Base-by-base conservation (phyloP, 2,888 invertebrate genomes). In the Sepioteuthis lessoniana region DNA sequence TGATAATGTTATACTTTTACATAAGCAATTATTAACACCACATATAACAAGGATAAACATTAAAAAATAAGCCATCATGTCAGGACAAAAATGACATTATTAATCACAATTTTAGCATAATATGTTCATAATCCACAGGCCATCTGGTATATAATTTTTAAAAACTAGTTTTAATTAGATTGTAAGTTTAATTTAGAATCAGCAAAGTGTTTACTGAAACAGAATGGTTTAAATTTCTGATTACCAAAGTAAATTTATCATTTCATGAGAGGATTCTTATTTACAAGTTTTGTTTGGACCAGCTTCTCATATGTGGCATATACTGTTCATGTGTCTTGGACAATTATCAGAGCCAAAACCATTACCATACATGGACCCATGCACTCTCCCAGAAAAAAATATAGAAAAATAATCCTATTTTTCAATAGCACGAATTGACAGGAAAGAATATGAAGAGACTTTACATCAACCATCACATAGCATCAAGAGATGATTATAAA, bases 61-160 rank as follows among this genome's bases (percentile, higher is more conserved):
- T n/a, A n/a, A 76, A n/a, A 76, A 28, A 76, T 19, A 76, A n/a
- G 76, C 76, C 76, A 76, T n/a, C 16, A 76, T 76, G 76, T 76
- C 76, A 76, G n/a, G 76, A 76, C 76, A 76, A 76, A 76, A 76
- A 76, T 76, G 76, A 76, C 76, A 76, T 60, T 60, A 60, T 60
- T 60, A 60, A 60, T 76, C 76, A 76, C 76, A 76, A 76, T 76
- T n/a, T 76, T 76, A 76, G 76, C 76, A 76, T 35, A 76, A 76
- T 76, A 35, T 42, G 42, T 76, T 76, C 31, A 60, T 60, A 28
- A 60, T 31, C 60, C 76, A 76, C 25, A 25, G 55, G 55, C 25
- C 55, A 25, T 55, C 25, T 55, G 55, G 76, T n/a, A 76, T 76
- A 76, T n/a, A n/a, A 35, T 76, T 35, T 31, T n/a, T n/a, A n/a